Conservation (phyloP, 2,113 vertebrate genomes). For the Thymallus thymallus region DNA sequence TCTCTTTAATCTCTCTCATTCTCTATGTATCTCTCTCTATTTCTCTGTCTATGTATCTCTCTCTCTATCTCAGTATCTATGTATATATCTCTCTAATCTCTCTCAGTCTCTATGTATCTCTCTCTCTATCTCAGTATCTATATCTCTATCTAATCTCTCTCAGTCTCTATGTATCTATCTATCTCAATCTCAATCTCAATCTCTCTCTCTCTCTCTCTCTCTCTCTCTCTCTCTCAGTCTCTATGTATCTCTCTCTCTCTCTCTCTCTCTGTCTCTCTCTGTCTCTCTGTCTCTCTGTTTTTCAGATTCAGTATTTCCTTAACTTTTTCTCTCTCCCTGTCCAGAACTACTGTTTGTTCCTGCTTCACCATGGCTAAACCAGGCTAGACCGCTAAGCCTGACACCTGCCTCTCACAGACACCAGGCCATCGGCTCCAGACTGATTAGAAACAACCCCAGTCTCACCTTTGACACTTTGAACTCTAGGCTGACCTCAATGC, state of each 20-base stretch:
- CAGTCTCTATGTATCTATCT: not conserved
- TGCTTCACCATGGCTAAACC: slow-evolving; percentile 63
- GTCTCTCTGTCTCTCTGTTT: slow-evolving; percentile 2
- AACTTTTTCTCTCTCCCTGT: not conserved
- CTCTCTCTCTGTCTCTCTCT: no score
- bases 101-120: not conserved
- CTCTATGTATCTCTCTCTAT: not conserved
- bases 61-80: no score
- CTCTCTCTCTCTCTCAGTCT: not conserved
- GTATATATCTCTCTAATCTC: no score
- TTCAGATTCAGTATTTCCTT: not conserved
- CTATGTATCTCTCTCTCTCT: no score
- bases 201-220: no score
- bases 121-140: no score
- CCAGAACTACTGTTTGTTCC: slow-evolving; percentile 26
- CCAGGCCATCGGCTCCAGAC: slow-evolving; percentile 50
- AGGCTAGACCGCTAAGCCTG: slow-evolving; percentile 44
- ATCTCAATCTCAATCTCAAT: not conserved
- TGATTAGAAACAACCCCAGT: slow-evolving; percentile 59
- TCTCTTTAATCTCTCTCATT: no score
- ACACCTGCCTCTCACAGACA: slow-evolving; percentile 36
- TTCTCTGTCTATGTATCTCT: not conserved
- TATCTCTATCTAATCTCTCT: no score
- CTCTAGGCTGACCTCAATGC: slow-evolving; percentile 36
- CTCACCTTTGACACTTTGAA: slow-evolving; percentile 59